phyloP scores from a whole-genome alignment of 2,113 vertebrate genomes.

The Benitochromis conjunctus region DNA sequence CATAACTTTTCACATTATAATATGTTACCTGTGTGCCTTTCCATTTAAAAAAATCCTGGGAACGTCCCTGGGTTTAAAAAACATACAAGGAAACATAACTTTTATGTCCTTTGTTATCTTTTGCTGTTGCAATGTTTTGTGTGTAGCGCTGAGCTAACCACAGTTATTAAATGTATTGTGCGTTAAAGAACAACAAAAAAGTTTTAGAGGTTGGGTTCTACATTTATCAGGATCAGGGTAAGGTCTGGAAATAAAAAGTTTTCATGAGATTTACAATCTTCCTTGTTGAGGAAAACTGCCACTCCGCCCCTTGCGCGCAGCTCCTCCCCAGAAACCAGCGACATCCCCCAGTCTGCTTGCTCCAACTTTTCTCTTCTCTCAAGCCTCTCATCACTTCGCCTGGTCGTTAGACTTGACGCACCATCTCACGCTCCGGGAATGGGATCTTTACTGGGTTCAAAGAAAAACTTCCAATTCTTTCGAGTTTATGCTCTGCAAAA shows the following conservation, averaged over 20 bases:
- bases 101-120: not conserved
- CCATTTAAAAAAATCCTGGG: not conserved
- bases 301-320: slow-evolving; percentile 1
- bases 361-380: slow-evolving; percentile 20
- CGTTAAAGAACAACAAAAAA: not conserved
- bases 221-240: no score
- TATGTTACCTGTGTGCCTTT: not conserved
- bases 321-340: slow-evolving; percentile 38
- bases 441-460: slow-evolving; percentile 73
- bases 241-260: not conserved
- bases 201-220: not conserved
- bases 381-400: slow-evolving; percentile 21
- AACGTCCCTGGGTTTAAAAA: not conserved
- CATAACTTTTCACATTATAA: not conserved
- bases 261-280: not conserved
- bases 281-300: not conserved
- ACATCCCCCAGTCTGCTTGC: slow-evolving; percentile 19
- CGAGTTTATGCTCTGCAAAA: slow-evolving; percentile 73
- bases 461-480: slow-evolving; percentile 78
- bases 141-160: not conserved
- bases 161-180: not conserved
- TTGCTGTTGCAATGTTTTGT: not conserved
- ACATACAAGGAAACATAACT: not conserved
- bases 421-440: slow-evolving; percentile 73
- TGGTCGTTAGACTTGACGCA: slow-evolving; percentile 45